A percentile compares a stretch with the other conserved stretches of the same genome.
Conservation (phyloP, 1,140 invertebrate genomes). For the Micrasema minimum region DNA sequence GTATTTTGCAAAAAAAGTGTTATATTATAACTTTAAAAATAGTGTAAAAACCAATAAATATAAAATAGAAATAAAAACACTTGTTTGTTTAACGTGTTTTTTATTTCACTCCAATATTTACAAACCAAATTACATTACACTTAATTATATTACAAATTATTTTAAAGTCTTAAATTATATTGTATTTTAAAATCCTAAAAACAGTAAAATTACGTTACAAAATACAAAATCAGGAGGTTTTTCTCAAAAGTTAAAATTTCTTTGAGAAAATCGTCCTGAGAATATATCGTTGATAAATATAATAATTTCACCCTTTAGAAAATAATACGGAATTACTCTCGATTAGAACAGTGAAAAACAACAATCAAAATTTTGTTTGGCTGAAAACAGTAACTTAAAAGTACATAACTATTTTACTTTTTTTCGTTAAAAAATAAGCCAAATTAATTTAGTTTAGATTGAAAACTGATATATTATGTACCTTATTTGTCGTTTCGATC, state of each 20-base stretch:
- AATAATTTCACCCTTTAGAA: not conserved
- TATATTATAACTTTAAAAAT: not conserved
- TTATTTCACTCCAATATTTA: slow-evolving; percentile 8
- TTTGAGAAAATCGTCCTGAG: slow-evolving; percentile 52
- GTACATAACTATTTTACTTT: not conserved
- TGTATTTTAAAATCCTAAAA: slow-evolving; percentile 5
- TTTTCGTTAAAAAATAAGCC: not conserved
- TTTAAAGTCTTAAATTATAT: slow-evolving; percentile 10
- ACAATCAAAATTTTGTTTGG: not conserved
- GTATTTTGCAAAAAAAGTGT: not conserved
- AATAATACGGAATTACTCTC: no score
- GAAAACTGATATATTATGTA: no score
- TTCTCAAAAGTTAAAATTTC: slow-evolving; percentile 42
- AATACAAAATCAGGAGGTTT: slow-evolving; percentile 52
- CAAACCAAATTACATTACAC: not conserved
- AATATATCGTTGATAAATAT: slow-evolving; percentile 33
- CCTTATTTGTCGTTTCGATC: no score
- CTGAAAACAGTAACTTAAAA: not conserved
- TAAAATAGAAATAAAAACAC: not conserved
- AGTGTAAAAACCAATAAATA: not conserved
- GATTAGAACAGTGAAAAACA: not conserved
- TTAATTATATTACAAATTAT: not conserved
- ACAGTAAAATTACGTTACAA: not conserved
- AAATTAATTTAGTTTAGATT: no score
- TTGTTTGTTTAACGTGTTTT: not conserved